Evolutionary conservation across 2,888 invertebrate genomes (phyloP), one percentile per base, ranked within the genome.

Genomic region (Nephrotoma appendiculata): DNA sequence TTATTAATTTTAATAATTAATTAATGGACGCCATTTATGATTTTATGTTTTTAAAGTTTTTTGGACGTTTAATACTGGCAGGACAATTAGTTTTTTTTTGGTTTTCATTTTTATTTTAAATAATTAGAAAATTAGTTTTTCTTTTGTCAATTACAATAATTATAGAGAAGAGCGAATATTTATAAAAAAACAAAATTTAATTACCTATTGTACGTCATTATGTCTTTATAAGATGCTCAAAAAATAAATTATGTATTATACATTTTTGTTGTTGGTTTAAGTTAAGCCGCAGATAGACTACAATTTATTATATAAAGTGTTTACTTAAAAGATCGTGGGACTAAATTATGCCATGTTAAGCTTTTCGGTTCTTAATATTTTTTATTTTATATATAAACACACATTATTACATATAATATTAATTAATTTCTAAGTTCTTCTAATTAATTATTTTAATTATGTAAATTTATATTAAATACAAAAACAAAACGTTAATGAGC

Each of bases 41-140:
- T 84, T 84, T 84, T 84, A 84, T 84, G 9, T 41, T 19, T 83
- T 83, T 42, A 84, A 71, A 15, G 5, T 71, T 84, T 84, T n/a
- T 84, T 84, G 84, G 84, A 84, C 84, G 84, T 84, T 84, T 84
- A 84, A 84, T 84, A 84, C 84, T 84, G 84, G 84, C 84, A 84
- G 84, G 84, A 84, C 84, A 84, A 42, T 84, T 84, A 84, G n/a
- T 84, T 84, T 71, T 71, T 52, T 71, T 71, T 31, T 57, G 52
- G 52, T 57, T 57, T 15, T 57, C 52, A 57, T 15, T 15, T 57
- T 15, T 57, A n/a, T 15, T 15, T 15, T 71, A 31, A 31, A 71
- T 31, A 31, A 31, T 71, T 71, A 71, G 31, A 71, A 31, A 31
- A 31, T 71, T 31, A 71, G 2, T 71, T 71, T 71, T 31, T 31